A percentile compares a stretch with the other conserved stretches of the same genome.
Evolutionary conservation across 2,888 invertebrate species (phyloP).

Genomic region (Mesorhabditis belari): DNA sequence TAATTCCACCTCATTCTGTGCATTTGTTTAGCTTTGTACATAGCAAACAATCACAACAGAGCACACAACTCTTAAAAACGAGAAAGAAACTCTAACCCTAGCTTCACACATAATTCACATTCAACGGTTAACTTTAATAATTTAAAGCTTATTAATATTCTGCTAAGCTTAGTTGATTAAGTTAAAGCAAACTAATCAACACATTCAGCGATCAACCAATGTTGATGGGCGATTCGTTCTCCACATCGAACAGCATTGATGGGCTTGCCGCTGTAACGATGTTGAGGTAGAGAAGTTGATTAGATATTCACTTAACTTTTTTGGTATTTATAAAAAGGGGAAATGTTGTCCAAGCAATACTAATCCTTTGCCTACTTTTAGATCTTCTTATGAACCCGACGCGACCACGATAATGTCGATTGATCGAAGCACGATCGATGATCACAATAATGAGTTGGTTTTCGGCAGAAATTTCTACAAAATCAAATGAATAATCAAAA

Average conservation of each 20-base stretch:
- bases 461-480: too few relatives aligned
- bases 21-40: constrained; percentile 12
- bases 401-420: background rate
- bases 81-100: constrained; percentile 5
- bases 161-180: too few relatives aligned
- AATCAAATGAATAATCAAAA: too few relatives aligned
- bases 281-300: background rate
- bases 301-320: too few relatives aligned
- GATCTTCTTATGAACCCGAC: background rate
- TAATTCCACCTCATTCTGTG: constrained; percentile 1
- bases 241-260: constrained; percentile 28
- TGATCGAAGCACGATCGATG: background rate
- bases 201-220: constrained; percentile 37
- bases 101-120: constrained; percentile 7
- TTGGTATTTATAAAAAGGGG: too few relatives aligned
- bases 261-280: constrained; percentile 10
- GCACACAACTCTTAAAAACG: background rate
- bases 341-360: too few relatives aligned
- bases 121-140: too few relatives aligned
- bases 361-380: background rate
- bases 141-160: too few relatives aligned
- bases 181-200: too few relatives aligned
- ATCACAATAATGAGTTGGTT: background rate
- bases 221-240: constrained; percentile 37
- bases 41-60: background rate